Conservation (phyloP, 2,113 vertebrate genomes). For the Protomyctophum bolini region DNA sequence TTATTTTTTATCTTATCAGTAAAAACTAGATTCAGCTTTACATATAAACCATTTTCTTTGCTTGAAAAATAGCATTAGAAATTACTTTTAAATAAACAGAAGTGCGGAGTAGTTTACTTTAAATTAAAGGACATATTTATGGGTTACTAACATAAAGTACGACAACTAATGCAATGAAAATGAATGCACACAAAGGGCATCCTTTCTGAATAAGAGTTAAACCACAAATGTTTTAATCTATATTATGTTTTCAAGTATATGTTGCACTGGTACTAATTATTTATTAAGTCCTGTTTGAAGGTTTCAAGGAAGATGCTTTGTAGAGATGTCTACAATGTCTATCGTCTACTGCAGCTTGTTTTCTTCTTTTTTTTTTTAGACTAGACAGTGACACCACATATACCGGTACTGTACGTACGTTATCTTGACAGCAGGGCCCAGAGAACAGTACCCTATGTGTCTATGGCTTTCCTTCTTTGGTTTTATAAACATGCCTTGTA, state of each 20-base stretch:
- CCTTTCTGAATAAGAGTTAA: not conserved
- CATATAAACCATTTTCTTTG: not conserved
- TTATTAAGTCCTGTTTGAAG: not conserved
- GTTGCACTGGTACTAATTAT: not conserved
- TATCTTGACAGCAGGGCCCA: constrained; percentile 25
- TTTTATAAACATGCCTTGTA: constrained; percentile 44
- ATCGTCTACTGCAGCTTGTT: constrained; percentile 2
- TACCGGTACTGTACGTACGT: not conserved
- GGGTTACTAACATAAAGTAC: not conserved
- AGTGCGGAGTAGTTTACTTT: not conserved
- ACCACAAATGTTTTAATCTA: not conserved
- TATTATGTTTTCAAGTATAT: not conserved
- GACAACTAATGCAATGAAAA: constrained; percentile 16
- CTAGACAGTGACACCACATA: constrained; percentile 26
- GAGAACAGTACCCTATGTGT: constrained; percentile 16
- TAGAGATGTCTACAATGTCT: constrained; percentile 9
- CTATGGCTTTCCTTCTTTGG: constrained; percentile 80
- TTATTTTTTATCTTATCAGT: constrained; percentile 7
- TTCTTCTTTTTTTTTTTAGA: not conserved
- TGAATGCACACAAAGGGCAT: constrained; percentile 20
- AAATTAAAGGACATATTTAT: not conserved
- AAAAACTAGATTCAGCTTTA: not conserved
- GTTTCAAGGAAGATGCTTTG: not conserved
- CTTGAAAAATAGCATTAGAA: constrained; percentile 10
- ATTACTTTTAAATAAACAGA: constrained; percentile 10